Evolutionary conservation across 2,888 invertebrate genomes (phyloP).

Genomic region (Aleiodes alternator): DNA sequence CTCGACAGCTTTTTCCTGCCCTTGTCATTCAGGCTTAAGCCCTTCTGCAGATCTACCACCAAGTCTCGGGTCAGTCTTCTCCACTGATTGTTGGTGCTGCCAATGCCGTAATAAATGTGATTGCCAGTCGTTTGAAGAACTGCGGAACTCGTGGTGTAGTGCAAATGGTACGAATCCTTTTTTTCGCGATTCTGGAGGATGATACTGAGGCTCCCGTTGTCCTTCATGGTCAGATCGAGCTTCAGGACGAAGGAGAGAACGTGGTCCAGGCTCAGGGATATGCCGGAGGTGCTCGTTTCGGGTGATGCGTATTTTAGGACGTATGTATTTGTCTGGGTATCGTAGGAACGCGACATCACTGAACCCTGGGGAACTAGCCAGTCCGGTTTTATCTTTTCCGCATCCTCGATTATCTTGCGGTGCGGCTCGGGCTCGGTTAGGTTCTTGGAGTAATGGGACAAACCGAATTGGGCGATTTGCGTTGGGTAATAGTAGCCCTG

Average conservation of each 20-base stretch:
- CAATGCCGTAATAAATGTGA: constrained; percentile 92
- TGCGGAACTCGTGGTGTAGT: constrained; percentile 87
- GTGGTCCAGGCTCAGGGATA: constrained; percentile 82
- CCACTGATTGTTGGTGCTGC: constrained; percentile 81
- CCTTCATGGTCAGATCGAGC: constrained; percentile 83
- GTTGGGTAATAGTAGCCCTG: constrained; percentile 98
- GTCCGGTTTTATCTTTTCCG: constrained; percentile 80
- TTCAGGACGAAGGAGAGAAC: constrained; percentile 86
- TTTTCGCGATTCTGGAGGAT: constrained; percentile 87
- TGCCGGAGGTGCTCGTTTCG: constrained; percentile 82
- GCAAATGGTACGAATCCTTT: constrained; percentile 86
- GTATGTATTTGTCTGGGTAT: constrained; percentile 78
- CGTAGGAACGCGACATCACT: constrained; percentile 80
- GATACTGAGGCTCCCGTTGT: constrained; percentile 89
- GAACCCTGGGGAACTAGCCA: constrained; percentile 88
- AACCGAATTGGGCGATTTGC: constrained; percentile 98
- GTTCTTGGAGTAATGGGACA: constrained; percentile 98
- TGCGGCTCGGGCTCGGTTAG: constrained; percentile 90
- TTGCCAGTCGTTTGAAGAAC: constrained; percentile 84
- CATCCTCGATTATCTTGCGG: constrained; percentile 85
- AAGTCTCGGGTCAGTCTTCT: constrained; percentile 90
- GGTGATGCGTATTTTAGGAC: constrained; percentile 85
- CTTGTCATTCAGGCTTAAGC: constrained; percentile 82
- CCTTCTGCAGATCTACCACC: constrained; percentile 93
- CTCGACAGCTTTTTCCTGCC: constrained; percentile 84